Conservation (phyloP, 2,113 vertebrate species). For the Thamnophis sirtalis region DNA sequence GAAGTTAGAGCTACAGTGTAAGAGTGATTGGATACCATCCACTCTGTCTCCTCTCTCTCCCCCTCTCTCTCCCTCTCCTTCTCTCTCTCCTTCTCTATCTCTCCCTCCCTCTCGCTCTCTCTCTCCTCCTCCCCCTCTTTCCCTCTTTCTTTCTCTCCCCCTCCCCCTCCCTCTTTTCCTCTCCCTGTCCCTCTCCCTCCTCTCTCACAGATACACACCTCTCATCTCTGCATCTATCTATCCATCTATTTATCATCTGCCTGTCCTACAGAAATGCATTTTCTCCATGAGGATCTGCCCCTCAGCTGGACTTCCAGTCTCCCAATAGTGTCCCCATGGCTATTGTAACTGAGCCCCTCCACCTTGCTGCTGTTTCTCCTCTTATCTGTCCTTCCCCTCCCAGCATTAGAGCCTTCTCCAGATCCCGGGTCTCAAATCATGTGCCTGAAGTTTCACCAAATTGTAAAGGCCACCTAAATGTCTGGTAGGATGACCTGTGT, state of each 20-base stretch:
- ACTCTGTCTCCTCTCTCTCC: too few species aligned
- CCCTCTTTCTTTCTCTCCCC: too few species aligned
- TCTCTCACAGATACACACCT: background rate
- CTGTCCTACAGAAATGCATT: background rate
- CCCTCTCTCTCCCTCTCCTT: too few species aligned
- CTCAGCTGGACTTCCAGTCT: background rate
- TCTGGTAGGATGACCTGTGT: background rate
- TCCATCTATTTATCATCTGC: background rate
- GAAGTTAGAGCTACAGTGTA: background rate
- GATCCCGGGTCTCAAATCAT: background rate
- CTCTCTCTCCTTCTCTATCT: too few species aligned
- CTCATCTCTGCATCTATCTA: background rate
- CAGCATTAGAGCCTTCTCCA: background rate
- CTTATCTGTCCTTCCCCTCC: background rate
- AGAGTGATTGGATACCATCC: background rate
- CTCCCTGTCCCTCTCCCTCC: accelerated
- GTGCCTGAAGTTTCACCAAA: background rate
- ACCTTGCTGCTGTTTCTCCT: background rate
- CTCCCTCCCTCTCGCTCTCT: too few species aligned
- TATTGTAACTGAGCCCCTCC: background rate
- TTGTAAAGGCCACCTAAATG: background rate
- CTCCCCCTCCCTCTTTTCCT: too few species aligned
- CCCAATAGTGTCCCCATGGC: background rate
- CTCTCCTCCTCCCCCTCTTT: too few species aligned
- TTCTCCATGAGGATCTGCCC: background rate